Evolutionary conservation across 1,140 invertebrate genomes (phyloP), one percentile per base, ranked within the genome.

Genomic region (Holotrichia oblita): DNA sequence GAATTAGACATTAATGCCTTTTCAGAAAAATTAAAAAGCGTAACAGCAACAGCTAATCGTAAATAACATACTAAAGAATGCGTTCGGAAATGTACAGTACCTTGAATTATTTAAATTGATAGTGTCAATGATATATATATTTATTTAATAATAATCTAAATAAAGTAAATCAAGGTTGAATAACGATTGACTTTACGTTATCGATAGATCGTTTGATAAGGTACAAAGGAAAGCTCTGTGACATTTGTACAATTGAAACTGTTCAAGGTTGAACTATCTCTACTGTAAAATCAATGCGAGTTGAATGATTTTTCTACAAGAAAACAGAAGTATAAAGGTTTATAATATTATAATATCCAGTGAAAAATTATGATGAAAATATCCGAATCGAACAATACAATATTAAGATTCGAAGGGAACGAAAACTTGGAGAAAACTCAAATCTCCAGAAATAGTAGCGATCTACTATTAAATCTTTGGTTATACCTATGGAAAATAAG

Each of bases 51-150:
- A 34, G 1, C 27, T 34, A 34, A 34, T 34, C 27, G 27, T 34
- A 34, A 34, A 34, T 34, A 34, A 34, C 27, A 1, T 17, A 48
- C n/a, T 17, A n/a, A 64, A 17, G 17, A 24, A 64, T 22, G 59
- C 17, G 2, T 7, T 69, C 22, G 12, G 20, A 34, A 69, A 69
- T 34, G 27, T 69, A 69, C 14, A 69, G 27, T 34, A 27, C 20
- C 20, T 69, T 69, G 22, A 69, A 69, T 69, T 34, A 27, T 27
- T 69, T 14, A 69, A 24, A 69, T 24, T 22, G 22, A 22, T 69
- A 69, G 22, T 69, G 27, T 69, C 22, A 34, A 7, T 34, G 8
- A 34, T 27, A 14, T 61, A 61, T 61, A 61, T 61, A 48, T 48
- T 14, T 48, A 48, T 48, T 14, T 48, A 14, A 17, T 10, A 48